A percentile compares a stretch with the other conserved stretches of the same genome.
Evolutionary conservation across 2,888 invertebrate species (phyloP).

Genomic region (Acleris holmiana): DNA sequence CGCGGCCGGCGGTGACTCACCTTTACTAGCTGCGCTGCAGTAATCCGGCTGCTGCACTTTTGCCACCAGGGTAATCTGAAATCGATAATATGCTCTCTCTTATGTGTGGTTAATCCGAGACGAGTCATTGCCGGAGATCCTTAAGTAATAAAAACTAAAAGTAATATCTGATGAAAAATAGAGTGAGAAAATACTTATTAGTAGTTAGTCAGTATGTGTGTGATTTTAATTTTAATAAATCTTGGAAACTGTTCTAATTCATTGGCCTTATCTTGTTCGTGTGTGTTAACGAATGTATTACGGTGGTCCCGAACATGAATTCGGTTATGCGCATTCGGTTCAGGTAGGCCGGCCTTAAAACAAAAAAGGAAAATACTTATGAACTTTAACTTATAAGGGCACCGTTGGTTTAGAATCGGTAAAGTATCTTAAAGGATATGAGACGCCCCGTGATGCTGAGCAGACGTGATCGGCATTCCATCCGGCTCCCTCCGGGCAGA

Average conservation of each 20-base stretch:
- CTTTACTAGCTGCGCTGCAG: conserved; percentile 39
- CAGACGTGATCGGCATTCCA: conserved; percentile 71
- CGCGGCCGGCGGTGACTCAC: conserved; percentile 40
- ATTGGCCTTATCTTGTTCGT: no score
- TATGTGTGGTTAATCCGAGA: conserved; percentile 36
- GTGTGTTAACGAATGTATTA: no score
- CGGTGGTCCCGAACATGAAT: conserved; percentile 33
- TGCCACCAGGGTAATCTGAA: conserved; percentile 55
- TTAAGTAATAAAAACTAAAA: conserved; percentile 16
- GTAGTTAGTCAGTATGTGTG: no score
- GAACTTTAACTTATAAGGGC: conserved; percentile 55
- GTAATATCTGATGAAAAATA: conserved; percentile 4
- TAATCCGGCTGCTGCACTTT: conserved; percentile 54
- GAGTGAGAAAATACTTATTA: no score
- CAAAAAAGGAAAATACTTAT: conserved; percentile 50
- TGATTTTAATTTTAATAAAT: no score
- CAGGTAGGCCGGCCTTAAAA: conserved; percentile 45
- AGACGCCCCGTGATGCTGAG: conserved; percentile 54
- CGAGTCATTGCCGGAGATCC: conserved; percentile 35
- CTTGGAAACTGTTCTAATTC: no score
- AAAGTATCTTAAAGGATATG: conserved; percentile 55
- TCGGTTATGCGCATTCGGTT: conserved; percentile 44
- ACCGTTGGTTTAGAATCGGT: conserved; percentile 56
- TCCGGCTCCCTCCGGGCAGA: conserved; percentile 58
- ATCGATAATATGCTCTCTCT: conserved; percentile 52